Conservation (phyloP, 2,888 invertebrate species). For the Apamea sordens region DNA sequence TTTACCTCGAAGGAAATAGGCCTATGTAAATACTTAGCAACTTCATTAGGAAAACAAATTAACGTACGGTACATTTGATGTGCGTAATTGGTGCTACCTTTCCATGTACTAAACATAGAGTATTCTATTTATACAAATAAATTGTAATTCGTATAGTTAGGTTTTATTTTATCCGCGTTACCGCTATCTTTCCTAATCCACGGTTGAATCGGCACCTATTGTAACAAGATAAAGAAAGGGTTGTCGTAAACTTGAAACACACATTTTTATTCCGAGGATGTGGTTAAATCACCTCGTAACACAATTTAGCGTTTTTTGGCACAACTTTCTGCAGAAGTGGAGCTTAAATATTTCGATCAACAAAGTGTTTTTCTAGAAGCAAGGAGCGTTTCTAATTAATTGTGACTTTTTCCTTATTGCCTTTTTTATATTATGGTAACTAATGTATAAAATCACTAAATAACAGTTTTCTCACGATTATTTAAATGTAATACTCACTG, state of each 20-base stretch:
- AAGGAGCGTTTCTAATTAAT: slow-evolving; percentile 5
- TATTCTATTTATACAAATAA: slow-evolving; percentile 57
- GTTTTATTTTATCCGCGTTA: slow-evolving; percentile 60
- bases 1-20: slow-evolving; percentile 62
- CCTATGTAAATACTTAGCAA: slow-evolving; percentile 67
- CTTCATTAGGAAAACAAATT: slow-evolving; percentile 73
- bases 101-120: slow-evolving; percentile 39
- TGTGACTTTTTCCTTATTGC: background rate
- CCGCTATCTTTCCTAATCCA: slow-evolving; percentile 74
- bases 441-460: background rate
- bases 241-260: slow-evolving; percentile 85
- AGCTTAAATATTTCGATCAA: slow-evolving; percentile 33
- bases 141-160: slow-evolving; percentile 51
- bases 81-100: slow-evolving; percentile 65
- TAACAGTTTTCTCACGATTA: background rate
- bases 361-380: slow-evolving; percentile 9
- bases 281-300: slow-evolving; percentile 73
- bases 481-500: slow-evolving; percentile 6
- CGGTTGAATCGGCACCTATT: slow-evolving; percentile 84
- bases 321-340: slow-evolving; percentile 43
- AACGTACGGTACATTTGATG: slow-evolving; percentile 71
- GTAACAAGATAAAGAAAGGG: slow-evolving; percentile 84
- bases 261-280: slow-evolving; percentile 80
- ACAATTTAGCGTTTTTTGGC: slow-evolving; percentile 67
- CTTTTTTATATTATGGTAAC: background rate